A percentile compares a stretch with the other conserved stretches of the same genome.
These are phyloP conservation scores for Spodoptera littoralis DNA, from an alignment of 2,888 invertebrate species.

Conservation along the genomic window DNA sequence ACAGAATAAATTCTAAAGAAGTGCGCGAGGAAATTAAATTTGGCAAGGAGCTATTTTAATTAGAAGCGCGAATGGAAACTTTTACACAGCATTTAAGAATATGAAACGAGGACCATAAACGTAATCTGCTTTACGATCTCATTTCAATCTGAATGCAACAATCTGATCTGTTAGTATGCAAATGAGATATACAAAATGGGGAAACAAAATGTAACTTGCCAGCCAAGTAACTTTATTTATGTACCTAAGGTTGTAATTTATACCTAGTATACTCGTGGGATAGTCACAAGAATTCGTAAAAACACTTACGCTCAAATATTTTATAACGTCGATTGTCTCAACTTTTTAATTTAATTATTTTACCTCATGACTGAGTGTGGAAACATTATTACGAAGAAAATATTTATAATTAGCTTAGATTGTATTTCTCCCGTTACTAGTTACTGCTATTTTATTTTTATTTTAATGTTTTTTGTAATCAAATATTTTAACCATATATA, in stretches of 20 bases:
- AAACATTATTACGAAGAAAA: too few species aligned
- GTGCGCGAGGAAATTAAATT: conserved; percentile 65
- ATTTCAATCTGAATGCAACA: conserved; percentile 35
- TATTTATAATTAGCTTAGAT: too few species aligned
- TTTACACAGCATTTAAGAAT: conserved; percentile 51
- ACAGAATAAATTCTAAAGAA: conserved; percentile 69
- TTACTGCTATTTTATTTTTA: too few species aligned
- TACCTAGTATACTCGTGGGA: too few species aligned
- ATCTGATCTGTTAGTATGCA: conserved; percentile 38
- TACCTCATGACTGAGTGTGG: too few species aligned
- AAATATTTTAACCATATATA: too few species aligned
- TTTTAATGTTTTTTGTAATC: too few species aligned
- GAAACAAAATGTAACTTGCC: conserved; percentile 5
- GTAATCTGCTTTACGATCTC: conserved; percentile 48
- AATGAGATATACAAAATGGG: conserved; percentile 39
- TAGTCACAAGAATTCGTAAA: too few species aligned
- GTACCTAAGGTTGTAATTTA: neutral
- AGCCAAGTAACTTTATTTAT: conserved; percentile 15
- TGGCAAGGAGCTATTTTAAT: conserved; percentile 61
- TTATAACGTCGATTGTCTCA: too few species aligned
- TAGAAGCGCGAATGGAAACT: conserved; percentile 60
- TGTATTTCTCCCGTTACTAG: too few species aligned
- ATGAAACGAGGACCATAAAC: conserved; percentile 38
- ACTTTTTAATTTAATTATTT: too few species aligned
- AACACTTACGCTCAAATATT: too few species aligned